Percentiles rank a stretch among this genome's conserved stretches.
Evolutionary conservation across 2,113 vertebrate genomes (phyloP).

Genomic region (Todiramphus saurophagus): DNA sequence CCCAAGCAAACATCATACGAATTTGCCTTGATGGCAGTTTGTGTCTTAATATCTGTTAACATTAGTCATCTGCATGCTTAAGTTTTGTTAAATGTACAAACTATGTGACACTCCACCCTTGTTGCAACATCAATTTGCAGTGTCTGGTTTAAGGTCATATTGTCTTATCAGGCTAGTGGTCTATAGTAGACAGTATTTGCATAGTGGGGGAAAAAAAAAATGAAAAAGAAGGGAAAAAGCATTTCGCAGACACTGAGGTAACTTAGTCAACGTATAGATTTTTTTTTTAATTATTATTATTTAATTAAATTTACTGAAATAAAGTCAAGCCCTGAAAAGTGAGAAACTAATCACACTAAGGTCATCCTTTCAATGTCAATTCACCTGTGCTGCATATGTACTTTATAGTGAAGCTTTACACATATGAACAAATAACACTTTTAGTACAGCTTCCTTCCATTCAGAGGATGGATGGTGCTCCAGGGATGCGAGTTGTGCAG

Average conservation of each 20-base stretch:
- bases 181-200: background rate
- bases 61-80: background rate
- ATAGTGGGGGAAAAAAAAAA: background rate
- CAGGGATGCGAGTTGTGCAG: background rate
- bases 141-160: background rate
- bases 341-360: background rate
- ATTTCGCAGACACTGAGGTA: background rate
- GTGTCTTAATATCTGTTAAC: background rate
- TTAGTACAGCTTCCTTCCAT: background rate
- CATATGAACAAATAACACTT: background rate
- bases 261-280: background rate
- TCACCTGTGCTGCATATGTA: background rate
- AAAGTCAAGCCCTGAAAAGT: background rate
- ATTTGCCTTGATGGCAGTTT: background rate
- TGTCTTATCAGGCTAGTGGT: background rate
- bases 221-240: background rate
- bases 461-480: background rate
- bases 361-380: background rate
- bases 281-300: background rate
- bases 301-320: background rate
- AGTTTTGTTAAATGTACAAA: slow-evolving; percentile 35
- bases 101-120: slow-evolving; percentile 26
- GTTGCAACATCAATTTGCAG: background rate
- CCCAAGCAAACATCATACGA: background rate
- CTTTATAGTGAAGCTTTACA: background rate